Evolutionary conservation across 1,140 invertebrate species (phyloP), one percentile per base, ranked within the genome.

Genomic region (Muscidifurax raptorellus): DNA sequence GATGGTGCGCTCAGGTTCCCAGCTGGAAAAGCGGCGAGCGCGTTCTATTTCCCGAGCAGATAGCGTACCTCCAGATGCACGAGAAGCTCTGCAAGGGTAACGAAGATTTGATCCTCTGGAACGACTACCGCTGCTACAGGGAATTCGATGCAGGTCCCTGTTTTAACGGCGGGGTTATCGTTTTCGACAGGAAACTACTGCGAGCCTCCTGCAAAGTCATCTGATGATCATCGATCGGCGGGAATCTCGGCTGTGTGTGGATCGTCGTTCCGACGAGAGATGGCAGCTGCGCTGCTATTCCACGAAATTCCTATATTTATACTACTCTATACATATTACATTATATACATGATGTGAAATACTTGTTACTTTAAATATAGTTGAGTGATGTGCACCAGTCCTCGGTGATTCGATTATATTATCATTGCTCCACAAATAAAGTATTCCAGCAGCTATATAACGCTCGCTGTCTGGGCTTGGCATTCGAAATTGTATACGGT

Each of bases 61-160:
- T 78, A 25, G 86, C 88, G 3, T 90, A 90, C 77, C 72, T 89
- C 6, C 78, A 78, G 25, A 28, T 66, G 28, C 52, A 67, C 2
- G 25, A 7, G 44, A 75, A 22, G 27, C 36, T 66, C 22, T 28
- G 66, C 86, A 59, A 59, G 52, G 1, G 25, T n/a, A 5, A 85
- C 40, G 30, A 87, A 85, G 79, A 86, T 59, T 67, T 82, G 36
- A 82, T 90, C 36, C 40, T 87, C 0, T 90, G 89, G 90, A 86
- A 83, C 18, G 78, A 72, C 32, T 76, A 86, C 83, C 87, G 85
- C 4, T 90, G 89, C 36, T 90, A 90, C 76, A 86, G 59, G 9
- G 86, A 86, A 74, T 87, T 86, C 28, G 86, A 90, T 3, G 80
- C 85, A 86, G 90, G 90, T 72, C 89, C 89, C 87, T 90, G 89